phyloP scores from a whole-genome alignment of 2,888 invertebrate species.

The Coremacera marginata region DNA sequence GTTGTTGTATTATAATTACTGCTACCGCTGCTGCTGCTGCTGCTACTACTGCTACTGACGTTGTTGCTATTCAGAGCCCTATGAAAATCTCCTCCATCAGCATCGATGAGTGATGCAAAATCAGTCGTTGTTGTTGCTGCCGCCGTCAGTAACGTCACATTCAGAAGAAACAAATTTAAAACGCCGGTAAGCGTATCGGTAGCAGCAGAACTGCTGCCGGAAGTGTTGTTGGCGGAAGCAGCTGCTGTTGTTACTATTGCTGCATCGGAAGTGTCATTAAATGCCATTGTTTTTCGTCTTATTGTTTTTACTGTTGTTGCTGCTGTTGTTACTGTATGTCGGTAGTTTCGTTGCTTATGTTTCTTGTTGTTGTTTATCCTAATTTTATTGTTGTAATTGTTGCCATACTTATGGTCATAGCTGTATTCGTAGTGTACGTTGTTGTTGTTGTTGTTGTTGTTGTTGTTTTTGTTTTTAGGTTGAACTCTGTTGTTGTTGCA shows the following conservation, averaged over 20 bases:
- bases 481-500: slow-evolving; percentile 31
- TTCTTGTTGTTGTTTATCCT: background rate
- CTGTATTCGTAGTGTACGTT: slow-evolving; percentile 25
- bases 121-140: slow-evolving; percentile 13
- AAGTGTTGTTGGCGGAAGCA: background rate
- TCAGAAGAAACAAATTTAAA: slow-evolving; percentile 15
- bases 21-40: slow-evolving; percentile 14
- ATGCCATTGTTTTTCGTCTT: background rate
- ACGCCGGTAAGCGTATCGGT: slow-evolving; percentile 14
- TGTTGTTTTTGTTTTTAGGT: slow-evolving; percentile 24
- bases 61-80: background rate
- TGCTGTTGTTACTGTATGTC: slow-evolving; percentile 20
- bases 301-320: background rate
- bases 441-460: slow-evolving; percentile 11
- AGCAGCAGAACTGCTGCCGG: background rate
- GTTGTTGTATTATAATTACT: background rate
- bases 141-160: slow-evolving; percentile 11
- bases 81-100: background rate
- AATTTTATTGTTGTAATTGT: slow-evolving; percentile 23
- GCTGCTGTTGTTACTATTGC: background rate
- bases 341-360: background rate
- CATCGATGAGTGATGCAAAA: background rate
- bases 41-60: slow-evolving; percentile 24
- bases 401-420: slow-evolving; percentile 31
- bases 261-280: background rate